Conservation (phyloP, 2,113 vertebrate genomes). For the Scopus umbretta region DNA sequence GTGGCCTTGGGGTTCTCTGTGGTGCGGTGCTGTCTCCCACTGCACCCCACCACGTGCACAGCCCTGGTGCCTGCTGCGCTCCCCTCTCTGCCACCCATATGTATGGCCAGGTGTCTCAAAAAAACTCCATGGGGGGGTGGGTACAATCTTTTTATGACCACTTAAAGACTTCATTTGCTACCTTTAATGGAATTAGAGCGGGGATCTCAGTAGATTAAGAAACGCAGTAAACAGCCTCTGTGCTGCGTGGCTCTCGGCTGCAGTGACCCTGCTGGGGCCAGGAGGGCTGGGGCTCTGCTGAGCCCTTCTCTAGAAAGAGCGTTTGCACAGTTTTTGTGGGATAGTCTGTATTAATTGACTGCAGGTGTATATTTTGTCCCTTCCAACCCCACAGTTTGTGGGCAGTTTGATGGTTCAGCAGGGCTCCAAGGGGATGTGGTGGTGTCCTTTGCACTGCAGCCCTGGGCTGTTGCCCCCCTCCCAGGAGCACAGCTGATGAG, state of each 20-base stretch:
- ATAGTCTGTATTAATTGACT: too few relatives aligned
- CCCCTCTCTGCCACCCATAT: background rate
- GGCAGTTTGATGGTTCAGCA: background rate
- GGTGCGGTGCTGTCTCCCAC: rapidly evolving
- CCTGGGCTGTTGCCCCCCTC: background rate
- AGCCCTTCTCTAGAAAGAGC: background rate
- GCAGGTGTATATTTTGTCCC: background rate
- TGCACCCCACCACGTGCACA: background rate
- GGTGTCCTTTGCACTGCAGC: background rate
- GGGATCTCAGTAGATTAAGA: background rate
- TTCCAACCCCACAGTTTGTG: rapidly evolving
- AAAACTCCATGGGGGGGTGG: background rate
- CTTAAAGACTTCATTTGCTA: constrained; percentile 10
- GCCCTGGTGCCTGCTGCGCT: background rate
- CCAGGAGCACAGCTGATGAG: background rate
- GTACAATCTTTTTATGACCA: constrained; percentile 13
- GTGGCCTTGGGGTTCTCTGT: background rate
- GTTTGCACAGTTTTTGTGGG: background rate
- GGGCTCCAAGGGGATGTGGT: background rate
- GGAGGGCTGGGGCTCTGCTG: background rate
- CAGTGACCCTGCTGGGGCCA: too few relatives aligned
- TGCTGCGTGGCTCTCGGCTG: background rate
- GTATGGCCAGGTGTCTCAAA: background rate
- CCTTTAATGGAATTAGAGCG: background rate
- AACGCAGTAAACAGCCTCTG: background rate